Evolutionary conservation across 2,797 vertebrate genomes (phyloP).

Genomic region (Peromyscus eremicus): DNA sequence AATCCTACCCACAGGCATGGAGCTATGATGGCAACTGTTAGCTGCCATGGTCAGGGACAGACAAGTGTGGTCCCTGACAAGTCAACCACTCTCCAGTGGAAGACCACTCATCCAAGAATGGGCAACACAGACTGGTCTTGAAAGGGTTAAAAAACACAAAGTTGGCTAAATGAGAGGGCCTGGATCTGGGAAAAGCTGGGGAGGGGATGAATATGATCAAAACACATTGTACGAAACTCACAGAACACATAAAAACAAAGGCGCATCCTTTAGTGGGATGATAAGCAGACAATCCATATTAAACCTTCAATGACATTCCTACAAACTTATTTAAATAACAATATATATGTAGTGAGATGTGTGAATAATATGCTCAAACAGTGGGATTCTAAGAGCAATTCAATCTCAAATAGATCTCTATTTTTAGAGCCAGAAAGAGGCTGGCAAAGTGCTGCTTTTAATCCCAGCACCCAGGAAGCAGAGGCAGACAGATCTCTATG

Average conservation of each 20-base stretch:
- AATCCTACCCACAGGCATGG: background rate
- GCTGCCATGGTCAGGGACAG: background rate
- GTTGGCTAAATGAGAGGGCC: background rate
- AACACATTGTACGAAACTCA: background rate
- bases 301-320: background rate
- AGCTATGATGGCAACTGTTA: background rate
- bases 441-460: background rate
- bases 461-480: no score
- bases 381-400: background rate
- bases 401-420: background rate
- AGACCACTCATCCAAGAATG: background rate
- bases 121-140: background rate
- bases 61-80: background rate
- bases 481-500: background rate
- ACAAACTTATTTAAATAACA: background rate
- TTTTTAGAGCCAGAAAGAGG: background rate
- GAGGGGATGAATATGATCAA: background rate
- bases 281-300: background rate
- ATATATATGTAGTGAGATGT: background rate
- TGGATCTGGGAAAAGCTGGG: no score
- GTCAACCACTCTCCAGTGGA: background rate
- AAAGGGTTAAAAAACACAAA: background rate
- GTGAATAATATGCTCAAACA: background rate
- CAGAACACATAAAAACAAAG: background rate
- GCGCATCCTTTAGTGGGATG: background rate